Evolutionary conservation across 2,888 invertebrate genomes (phyloP), one percentile per base, ranked within the genome.

Genomic region (Liopterus haemorrhoidalis): DNA sequence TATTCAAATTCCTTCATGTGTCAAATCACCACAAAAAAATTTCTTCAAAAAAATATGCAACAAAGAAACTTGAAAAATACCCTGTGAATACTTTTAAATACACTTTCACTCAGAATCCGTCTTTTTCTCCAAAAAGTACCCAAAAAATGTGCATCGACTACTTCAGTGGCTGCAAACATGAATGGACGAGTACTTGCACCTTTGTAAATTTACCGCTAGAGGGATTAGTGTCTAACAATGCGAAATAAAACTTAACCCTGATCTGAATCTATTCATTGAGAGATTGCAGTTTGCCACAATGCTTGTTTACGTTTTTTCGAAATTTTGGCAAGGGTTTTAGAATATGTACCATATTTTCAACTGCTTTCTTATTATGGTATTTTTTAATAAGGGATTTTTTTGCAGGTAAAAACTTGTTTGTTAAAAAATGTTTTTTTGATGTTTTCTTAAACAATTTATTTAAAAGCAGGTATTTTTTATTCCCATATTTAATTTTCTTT

Each of bases 141-240:
- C 35, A 20, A 35, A 35, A 35, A 35, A 35, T 35, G 35, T 35
- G 35, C 35, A 35, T 20, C 35, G 35, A 20, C 35, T 35, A 35
- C 35, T 35, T 35, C 35, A 35, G 35, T 20, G 15, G 35, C 15
- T 11, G 20, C 19, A 15, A 8, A 28, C 5, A 28, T n/a, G n/a
- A n/a, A n/a, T n/a, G n/a, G n/a, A n/a, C n/a, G n/a, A n/a, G 15
- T 35, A 18, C 19, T 9, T 35, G 21, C 21, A 35, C 35, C 21
- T 35, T 35, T 20, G 19, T n/a, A 15, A 5, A 11, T 5, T 21
- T 18, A 20, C 35, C 35, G 33, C 16, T 18, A 9, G 21, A 12
- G n/a, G 35, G 35, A 35, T 35, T 35, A 35, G 6, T 21, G n/a
- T 12, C 35, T 11, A n/a, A 28, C 28, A 28, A 28, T 28, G 28